A percentile compares a stretch with the other conserved stretches of the same genome.
Evolutionary conservation across 2,113 vertebrate genomes (phyloP).

Genomic region (Balaenoptera acutorostrata): DNA sequence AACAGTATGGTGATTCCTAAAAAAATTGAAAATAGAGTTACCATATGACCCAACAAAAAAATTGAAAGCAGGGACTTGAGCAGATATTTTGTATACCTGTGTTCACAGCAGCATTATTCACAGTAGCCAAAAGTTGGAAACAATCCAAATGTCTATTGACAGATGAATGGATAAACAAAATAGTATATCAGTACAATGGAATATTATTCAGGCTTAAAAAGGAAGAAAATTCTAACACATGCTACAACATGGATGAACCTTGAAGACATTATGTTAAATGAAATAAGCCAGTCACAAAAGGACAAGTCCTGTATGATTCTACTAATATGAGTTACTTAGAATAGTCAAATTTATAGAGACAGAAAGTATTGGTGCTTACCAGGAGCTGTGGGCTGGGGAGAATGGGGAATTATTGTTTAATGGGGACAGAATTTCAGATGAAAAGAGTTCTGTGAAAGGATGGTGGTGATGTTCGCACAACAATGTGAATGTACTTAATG

Average conservation of each 20-base stretch:
- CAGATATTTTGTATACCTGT: too few relatives aligned
- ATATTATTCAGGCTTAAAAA: neutral
- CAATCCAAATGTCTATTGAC: too few relatives aligned
- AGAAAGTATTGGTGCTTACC: neutral
- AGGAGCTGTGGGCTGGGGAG: neutral
- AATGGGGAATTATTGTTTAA: neutral
- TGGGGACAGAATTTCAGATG: neutral
- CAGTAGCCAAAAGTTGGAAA: too few relatives aligned
- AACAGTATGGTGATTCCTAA: too few relatives aligned
- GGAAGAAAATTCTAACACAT: neutral
- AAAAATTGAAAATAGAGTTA: too few relatives aligned
- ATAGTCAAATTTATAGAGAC: neutral
- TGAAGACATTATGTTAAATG: neutral
- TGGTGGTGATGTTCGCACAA: neutral
- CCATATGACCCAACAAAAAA: too few relatives aligned
- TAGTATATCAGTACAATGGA: too few relatives aligned
- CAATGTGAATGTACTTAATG: neutral
- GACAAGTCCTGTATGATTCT: neutral
- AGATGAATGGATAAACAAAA: too few relatives aligned
- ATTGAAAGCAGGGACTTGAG: too few relatives aligned
- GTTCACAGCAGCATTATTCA: too few relatives aligned
- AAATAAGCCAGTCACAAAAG: neutral
- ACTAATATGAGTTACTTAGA: neutral
- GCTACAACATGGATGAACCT: neutral
- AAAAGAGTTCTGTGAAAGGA: neutral